These are phyloP conservation scores for Branchinecta sandiegonensis DNA, from an alignment of 2,888 invertebrate genomes.

Conservation along the genomic window DNA sequence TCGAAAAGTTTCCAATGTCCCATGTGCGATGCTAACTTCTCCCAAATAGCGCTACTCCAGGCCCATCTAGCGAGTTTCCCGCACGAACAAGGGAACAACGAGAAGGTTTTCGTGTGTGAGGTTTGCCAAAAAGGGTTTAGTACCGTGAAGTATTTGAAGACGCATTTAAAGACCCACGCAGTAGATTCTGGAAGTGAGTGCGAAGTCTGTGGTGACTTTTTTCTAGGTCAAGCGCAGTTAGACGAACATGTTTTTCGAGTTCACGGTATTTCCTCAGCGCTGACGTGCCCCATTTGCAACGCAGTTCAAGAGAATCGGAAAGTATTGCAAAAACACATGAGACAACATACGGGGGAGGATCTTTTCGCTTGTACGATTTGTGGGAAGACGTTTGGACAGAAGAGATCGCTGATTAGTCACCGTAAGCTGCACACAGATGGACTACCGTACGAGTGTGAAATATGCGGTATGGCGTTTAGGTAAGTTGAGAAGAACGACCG, in stretches of 20 bases:
- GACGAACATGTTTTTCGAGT: neutral
- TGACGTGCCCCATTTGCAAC: neutral
- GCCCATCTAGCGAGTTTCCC: neutral
- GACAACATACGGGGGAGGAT: neutral
- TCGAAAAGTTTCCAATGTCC: neutral
- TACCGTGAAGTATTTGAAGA: slow-evolving; percentile 5
- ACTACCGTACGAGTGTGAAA: neutral
- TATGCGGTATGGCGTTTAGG: neutral
- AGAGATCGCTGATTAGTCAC: slow-evolving; percentile 1
- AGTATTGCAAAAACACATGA: neutral
- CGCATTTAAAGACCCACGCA: neutral
- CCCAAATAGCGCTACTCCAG: neutral
- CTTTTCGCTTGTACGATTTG: slow-evolving; percentile 12
- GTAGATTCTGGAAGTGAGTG: neutral
- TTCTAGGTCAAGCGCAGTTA: neutral
- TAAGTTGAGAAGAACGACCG: too few relatives aligned
- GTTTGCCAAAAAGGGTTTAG: neutral
- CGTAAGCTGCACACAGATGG: slow-evolving; percentile 1
- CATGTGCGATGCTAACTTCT: slow-evolving; percentile 4
- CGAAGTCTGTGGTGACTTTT: neutral
- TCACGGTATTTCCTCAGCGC: neutral
- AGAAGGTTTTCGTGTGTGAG: neutral
- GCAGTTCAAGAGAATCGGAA: neutral
- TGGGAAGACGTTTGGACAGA: slow-evolving; percentile 18
- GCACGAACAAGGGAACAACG: neutral